Evolutionary conservation across 2,113 vertebrate genomes (phyloP).

Genomic region (Penelope pileata): DNA sequence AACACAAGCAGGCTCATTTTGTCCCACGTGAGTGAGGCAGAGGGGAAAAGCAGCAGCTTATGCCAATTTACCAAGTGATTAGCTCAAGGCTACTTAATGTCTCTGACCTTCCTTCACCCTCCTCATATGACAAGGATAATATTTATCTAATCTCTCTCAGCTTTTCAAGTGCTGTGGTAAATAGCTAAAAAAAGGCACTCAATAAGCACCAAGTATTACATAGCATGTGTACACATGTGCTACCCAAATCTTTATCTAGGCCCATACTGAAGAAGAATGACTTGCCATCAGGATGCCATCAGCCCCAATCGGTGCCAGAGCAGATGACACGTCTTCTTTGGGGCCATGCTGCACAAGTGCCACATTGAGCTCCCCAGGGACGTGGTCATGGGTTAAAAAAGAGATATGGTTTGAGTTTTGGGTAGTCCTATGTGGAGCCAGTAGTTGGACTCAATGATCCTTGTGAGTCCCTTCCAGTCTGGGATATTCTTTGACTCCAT

Average conservation of each 20-base stretch:
- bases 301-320: background rate
- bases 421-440: too few species aligned
- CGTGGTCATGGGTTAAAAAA: background rate
- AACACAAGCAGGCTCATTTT: background rate
- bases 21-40: background rate
- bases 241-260: background rate
- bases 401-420: background rate
- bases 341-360: background rate
- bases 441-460: background rate
- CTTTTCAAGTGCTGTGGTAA: background rate
- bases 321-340: background rate
- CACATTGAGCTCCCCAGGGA: background rate
- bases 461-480: background rate
- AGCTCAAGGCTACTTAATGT: conserved; percentile 21
- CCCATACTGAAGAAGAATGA: accelerated
- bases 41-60: background rate
- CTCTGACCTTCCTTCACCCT: conserved; percentile 3
- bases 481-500: background rate
- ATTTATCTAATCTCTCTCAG: conserved; percentile 14
- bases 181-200: background rate
- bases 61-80: background rate
- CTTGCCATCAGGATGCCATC: background rate
- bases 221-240: background rate
- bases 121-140: background rate
- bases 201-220: background rate